Percentiles rank a stretch among this genome's conserved stretches.
Conservation (phyloP, 2,797 vertebrate genomes). For the Fringilla coelebs region DNA sequence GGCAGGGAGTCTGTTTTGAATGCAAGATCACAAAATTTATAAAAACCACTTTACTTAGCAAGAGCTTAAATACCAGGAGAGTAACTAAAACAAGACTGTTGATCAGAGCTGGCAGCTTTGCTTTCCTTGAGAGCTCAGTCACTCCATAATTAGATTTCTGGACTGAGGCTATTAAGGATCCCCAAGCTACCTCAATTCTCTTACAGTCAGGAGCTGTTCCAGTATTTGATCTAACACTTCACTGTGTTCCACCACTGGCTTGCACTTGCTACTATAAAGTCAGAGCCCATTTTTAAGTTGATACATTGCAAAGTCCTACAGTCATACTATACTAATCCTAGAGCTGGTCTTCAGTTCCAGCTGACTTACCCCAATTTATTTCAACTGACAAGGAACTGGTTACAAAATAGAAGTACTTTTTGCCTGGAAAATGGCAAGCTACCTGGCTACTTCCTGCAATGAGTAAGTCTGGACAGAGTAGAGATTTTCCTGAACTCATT, state of each 20-base stretch:
- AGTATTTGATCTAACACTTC: background rate
- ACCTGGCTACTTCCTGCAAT: background rate
- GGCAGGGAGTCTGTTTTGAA: background rate
- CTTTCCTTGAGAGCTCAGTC: background rate
- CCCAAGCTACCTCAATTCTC: background rate
- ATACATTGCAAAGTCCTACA: background rate
- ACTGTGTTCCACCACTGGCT: background rate
- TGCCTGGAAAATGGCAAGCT: background rate
- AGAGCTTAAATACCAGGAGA: background rate
- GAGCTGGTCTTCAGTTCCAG: background rate
- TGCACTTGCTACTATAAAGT: background rate
- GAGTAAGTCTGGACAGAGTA: background rate
- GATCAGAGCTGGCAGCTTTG: background rate
- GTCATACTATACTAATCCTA: background rate
- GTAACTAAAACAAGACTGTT: background rate
- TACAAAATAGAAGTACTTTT: background rate
- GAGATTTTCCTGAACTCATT: background rate
- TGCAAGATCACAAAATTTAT: background rate
- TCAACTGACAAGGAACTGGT: background rate
- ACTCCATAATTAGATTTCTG: constrained; percentile 28
- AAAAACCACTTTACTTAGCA: background rate
- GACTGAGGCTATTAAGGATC: background rate
- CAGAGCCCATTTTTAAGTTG: background rate
- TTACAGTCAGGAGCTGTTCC: background rate
- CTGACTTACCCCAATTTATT: background rate